phyloP scores from a whole-genome alignment of 2,888 invertebrate genomes.

The Synergus itoensis region DNA sequence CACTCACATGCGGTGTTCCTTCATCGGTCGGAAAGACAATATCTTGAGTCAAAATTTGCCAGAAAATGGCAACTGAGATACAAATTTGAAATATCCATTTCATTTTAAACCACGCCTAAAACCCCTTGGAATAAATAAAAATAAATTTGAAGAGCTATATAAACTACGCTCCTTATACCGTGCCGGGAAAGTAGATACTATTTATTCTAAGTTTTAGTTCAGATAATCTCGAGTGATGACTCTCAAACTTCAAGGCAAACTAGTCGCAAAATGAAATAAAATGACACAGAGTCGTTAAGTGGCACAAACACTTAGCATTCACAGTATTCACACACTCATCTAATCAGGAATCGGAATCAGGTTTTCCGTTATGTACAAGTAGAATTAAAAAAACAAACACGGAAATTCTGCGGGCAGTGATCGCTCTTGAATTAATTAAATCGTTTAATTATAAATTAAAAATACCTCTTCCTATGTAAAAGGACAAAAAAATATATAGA shows the following conservation, averaged over 20 bases:
- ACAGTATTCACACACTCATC: not conserved
- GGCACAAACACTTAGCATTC: not conserved
- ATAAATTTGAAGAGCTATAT: not conserved
- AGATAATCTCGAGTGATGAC: slow-evolving; percentile 41
- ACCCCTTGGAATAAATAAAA: not conserved
- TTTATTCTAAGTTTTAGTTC: not conserved
- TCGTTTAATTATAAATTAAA: not conserved
- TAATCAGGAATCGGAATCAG: not conserved
- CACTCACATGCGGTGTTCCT: slow-evolving; percentile 60
- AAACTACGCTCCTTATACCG: not conserved
- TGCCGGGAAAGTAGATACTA: slow-evolving; percentile 10
- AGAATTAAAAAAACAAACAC: slow-evolving; percentile 18
- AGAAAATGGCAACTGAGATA: slow-evolving; percentile 7
- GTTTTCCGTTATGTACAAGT: not conserved
- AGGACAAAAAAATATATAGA: not conserved
- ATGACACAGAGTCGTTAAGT: slow-evolving; percentile 36
- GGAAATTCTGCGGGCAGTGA: not conserved
- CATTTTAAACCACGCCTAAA: not conserved
- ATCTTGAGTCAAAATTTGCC: slow-evolving; percentile 59
- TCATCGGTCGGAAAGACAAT: slow-evolving; percentile 66
- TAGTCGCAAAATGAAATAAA: slow-evolving; percentile 57
- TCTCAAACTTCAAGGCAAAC: slow-evolving; percentile 63
- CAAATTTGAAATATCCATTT: slow-evolving; percentile 20
- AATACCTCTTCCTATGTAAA: not conserved
- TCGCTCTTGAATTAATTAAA: slow-evolving; percentile 9